Base-by-base conservation (phyloP, 2,113 vertebrate genomes). In the Tinamus guttatus region DNA sequence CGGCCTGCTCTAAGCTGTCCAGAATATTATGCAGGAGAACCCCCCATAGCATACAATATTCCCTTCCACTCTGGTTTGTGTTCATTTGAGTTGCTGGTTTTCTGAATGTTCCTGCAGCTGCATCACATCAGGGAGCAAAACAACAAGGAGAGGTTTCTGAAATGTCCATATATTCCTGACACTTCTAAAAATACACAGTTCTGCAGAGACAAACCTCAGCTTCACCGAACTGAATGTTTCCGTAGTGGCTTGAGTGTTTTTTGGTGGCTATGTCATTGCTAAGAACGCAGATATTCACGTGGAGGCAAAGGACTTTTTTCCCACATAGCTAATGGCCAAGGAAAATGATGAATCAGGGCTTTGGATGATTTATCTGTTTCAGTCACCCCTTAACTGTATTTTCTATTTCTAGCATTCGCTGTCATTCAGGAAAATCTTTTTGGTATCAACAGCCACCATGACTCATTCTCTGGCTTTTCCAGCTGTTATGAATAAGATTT, bases 371-470 rank as follows among this genome's bases (percentile, higher is more conserved):
- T 91, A 59, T 94, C 58, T 77, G 25, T 63, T 85, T 82, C 40
- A 14, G 70, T 38, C 81, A 32, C 78, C 91, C 59, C 67, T 81
- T 64, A 38, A 85, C 45, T 67, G 45, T 63, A 47, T 89, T 94
- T 97, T 74, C 95, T 96, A 96, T 97, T 97, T 97, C 89, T 82
- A 85, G 85, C 45, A 85, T 7, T 64, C 36, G 27, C 19, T 80
- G 89, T 85, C 87, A 89, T 80, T 95, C 85, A 95, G 91, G 95
- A 89, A 91, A 95, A 77, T 91, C 59, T 38, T 56, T 64, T 75
- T 89, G 94, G 85, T 93, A 27, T 67, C 91, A 90, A 59, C 58
- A 85, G 76, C 59, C 85, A n/a, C 78, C 36, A 1, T 96, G 96
- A 95, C 24, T 97, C 96, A 94, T 81, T 2, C n/a, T 18, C 67